Percentiles rank a stretch among this genome's conserved stretches.
Evolutionary conservation across 2,888 invertebrate genomes (phyloP).

Genomic region (Meganola albula): DNA sequence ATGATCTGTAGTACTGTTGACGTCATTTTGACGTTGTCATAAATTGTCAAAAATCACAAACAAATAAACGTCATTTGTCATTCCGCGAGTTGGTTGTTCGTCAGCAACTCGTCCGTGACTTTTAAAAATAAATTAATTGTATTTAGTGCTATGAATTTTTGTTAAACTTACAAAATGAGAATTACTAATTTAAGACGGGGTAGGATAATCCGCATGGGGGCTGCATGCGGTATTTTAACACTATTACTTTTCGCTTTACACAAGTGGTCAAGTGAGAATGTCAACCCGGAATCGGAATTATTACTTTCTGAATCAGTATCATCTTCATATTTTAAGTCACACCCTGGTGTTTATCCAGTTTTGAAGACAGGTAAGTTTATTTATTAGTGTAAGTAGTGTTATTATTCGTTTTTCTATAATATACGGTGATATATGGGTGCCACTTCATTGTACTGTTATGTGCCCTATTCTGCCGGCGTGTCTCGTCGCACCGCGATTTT

Average conservation of each 20-base stretch:
- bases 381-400: conserved; percentile 9
- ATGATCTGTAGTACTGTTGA: conserved; percentile 30
- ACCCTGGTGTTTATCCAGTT: conserved; percentile 57
- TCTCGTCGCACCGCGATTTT: conserved; percentile 21
- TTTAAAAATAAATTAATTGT: conserved; percentile 25
- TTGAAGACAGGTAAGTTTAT: conserved; percentile 53
- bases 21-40: conserved; percentile 43
- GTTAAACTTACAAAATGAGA: conserved; percentile 61
- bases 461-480: conserved; percentile 39
- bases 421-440: too few relatives aligned
- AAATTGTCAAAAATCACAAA: too few relatives aligned
- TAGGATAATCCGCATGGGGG: conserved; percentile 74
- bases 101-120: too few relatives aligned
- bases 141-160: conserved; percentile 33
- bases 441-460: conserved; percentile 32
- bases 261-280: conserved; percentile 76
- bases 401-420: conserved; percentile 4
- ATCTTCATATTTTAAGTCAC: conserved; percentile 51
- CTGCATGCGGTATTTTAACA: conserved; percentile 72
- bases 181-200: conserved; percentile 79
- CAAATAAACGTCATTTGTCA: conserved; percentile 25
- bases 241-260: conserved; percentile 80
- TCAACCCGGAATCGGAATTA: conserved; percentile 28
- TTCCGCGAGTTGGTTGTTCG: conserved; percentile 2
- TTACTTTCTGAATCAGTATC: conserved; percentile 33